Percentiles rank a stretch among this genome's conserved stretches.
phyloP scores from a whole-genome alignment of 2,797 vertebrate genomes.

The Phoxinus dragarum region DNA sequence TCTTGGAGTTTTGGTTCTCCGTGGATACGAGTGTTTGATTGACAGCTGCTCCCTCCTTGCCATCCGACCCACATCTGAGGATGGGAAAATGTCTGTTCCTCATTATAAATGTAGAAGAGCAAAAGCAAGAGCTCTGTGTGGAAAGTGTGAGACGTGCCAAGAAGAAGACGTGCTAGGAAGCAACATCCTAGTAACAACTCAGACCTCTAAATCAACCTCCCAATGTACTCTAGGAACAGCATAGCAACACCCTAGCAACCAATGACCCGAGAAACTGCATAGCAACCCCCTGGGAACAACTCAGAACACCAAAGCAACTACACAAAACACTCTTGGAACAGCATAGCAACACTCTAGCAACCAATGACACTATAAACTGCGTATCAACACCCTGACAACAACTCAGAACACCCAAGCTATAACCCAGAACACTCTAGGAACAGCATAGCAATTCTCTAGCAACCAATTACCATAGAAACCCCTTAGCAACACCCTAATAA shows the following conservation, averaged over 20 bases:
- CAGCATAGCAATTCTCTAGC: not conserved
- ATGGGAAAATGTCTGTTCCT: slow-evolving; percentile 22
- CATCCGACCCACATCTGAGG: slow-evolving; percentile 11
- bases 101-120: not conserved
- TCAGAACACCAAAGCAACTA: fast-evolving
- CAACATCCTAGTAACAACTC: no score
- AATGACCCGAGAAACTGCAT: no score
- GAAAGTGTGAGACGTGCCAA: not conserved
- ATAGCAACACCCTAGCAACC: no score
- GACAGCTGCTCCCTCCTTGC: slow-evolving; percentile 13
- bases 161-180: no score
- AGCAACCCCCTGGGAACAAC: not conserved
- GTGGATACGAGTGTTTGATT: slow-evolving; percentile 53
- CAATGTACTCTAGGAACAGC: no score
- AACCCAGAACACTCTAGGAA: not conserved
- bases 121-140: not conserved
- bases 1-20: slow-evolving; percentile 54
- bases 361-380: fast-evolving
- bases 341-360: not conserved
- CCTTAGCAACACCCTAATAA: not conserved
- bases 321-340: not conserved
- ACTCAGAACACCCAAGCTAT: not conserved
- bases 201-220: no score
- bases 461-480: not conserved
- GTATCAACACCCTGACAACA: not conserved